Conservation (phyloP, 2,888 invertebrate genomes). For the Dexiosoma caninum region DNA sequence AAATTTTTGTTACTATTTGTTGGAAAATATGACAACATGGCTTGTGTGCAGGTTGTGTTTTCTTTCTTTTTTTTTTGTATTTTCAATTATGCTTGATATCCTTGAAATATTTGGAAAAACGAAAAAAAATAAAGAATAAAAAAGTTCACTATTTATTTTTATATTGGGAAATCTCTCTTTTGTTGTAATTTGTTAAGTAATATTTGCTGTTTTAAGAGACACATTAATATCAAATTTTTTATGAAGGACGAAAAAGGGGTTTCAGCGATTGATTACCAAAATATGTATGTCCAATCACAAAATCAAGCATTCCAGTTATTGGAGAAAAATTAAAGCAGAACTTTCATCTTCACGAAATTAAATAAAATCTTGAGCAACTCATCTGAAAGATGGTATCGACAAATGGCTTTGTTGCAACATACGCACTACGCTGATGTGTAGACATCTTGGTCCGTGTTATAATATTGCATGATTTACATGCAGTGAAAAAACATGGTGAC, state of each 20-base stretch:
- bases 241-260: neutral
- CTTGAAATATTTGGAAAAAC: neutral
- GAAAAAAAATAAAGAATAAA: neutral
- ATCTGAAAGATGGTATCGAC: no score
- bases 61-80: no score
- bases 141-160: neutral
- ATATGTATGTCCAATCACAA: no score
- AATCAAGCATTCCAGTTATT: no score
- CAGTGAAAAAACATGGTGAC: no score
- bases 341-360: no score
- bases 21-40: neutral
- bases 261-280: neutral
- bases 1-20: constrained; percentile 1
- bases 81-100: neutral
- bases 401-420: neutral
- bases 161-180: neutral
- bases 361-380: no score
- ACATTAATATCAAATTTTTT: neutral
- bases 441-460: no score
- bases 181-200: neutral
- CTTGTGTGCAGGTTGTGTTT: neutral
- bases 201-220: neutral
- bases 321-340: no score
- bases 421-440: no score
- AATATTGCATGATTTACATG: no score